Evolutionary conservation across 2,888 invertebrate genomes (phyloP), one percentile per base, ranked within the genome.

Genomic region (Xestoiulus laeticollis): DNA sequence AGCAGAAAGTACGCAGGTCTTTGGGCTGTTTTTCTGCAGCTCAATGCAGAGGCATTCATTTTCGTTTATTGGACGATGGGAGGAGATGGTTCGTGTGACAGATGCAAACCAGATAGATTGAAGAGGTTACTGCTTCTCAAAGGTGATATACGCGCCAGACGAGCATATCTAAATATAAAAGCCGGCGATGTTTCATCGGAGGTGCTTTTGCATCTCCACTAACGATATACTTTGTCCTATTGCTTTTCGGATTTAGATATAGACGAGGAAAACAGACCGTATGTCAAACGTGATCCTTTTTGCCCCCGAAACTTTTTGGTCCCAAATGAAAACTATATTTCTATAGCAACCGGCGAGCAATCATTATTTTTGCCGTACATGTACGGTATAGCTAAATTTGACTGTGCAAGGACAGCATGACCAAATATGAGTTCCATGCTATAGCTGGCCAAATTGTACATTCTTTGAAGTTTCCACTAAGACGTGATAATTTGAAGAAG

Each of bases 91-190:
- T 84, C 83, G 43, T 33, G 84, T 84, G 84, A 84, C 84, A 84
- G 84, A 84, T 84, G 84, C 84, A 84, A 84, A 84, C 84, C 84
- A 84, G 84, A 84, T 84, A 84, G 84, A 84, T 84, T 84, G 84
- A 84, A 32, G 43, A 84, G 84, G 84, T 84, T 84, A 84, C 38
- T 43, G 22, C 33, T 33, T 32, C 43, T 84, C 68, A 68, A 26
- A 53, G 53, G 19, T 12, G 53, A 53, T 38, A 68, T 26, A 68
- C 68, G 16, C 32, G 16, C 82, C 32, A 32, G 19, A 43, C 16
- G 43, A 33, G 84, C 38, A 33, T 33, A 43, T 84, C 84, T 84
- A 33, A 84, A 84, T 84, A 10, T 33, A 33, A 84, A 84, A 84
- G 33, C 33, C 32, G 19, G 4, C 83, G 38, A 84, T 84, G 84